phyloP scores from a whole-genome alignment of 2,888 invertebrate genomes.

The Julus scanicus region DNA sequence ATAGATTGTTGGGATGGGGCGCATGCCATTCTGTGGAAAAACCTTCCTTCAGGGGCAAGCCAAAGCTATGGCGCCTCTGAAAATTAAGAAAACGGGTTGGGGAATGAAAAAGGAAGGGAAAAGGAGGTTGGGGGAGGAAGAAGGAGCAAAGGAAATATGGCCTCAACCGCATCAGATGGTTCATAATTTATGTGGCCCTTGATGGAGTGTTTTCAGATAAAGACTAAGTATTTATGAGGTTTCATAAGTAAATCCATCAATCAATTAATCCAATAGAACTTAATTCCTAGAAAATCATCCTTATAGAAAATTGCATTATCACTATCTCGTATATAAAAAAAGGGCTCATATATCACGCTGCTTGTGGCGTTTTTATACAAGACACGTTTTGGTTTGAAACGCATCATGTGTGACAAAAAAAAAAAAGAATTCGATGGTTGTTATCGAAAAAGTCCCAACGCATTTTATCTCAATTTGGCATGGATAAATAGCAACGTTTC shows the following conservation, averaged over 20 bases:
- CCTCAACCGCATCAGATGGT: constrained; percentile 23
- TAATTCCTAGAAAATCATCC: constrained; percentile 42
- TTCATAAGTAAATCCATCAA: constrained; percentile 42
- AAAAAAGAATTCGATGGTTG: too few relatives aligned
- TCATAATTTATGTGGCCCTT: constrained; percentile 35
- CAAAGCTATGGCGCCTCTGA: not conserved
- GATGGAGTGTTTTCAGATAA: constrained; percentile 39
- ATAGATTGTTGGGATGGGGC: constrained; percentile 7
- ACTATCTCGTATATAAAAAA: not conserved
- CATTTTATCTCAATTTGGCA: too few relatives aligned
- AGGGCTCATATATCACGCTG: not conserved
- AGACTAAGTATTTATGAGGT: constrained; percentile 36
- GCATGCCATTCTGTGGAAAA: not conserved
- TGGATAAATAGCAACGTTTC: too few relatives aligned
- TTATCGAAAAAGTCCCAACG: too few relatives aligned
- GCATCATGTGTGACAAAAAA: not conserved
- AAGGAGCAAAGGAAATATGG: not conserved
- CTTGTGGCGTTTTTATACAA: not conserved
- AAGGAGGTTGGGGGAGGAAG: not conserved
- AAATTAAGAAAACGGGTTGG: constrained; percentile 8
- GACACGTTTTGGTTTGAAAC: not conserved
- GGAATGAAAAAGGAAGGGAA: not conserved
- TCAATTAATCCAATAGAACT: constrained; percentile 42
- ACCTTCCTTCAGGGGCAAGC: constrained; percentile 7
- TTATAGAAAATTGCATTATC: constrained; percentile 28